Evolutionary conservation across 2,888 invertebrate species (phyloP), one percentile per base, ranked within the genome.

Genomic region (Hofmannophila pseudospretella): DNA sequence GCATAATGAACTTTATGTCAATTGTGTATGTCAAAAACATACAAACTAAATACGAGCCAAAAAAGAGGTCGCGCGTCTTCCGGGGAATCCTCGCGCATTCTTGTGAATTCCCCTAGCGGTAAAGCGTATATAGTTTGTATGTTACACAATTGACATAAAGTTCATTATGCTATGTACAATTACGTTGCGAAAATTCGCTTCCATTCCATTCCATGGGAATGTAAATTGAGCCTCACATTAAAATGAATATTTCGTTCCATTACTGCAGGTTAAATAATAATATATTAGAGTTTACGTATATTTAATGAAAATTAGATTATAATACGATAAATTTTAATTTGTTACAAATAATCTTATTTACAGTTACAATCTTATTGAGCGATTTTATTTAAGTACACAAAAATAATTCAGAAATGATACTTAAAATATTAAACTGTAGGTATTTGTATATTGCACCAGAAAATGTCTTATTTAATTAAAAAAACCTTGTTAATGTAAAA

Each of bases 361-460:
- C 27, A 28, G 29, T 35, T 28, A 32, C 34, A 13, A 20, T 33
- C 23, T 4, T 10, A 20, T 45, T 47, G 47, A 47, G 47, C 47
- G 42, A 34, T 37, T 23, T 40, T 14, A 38, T 5, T 7, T 29
- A 32, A 9, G 10, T 26, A 29, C 31, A 28, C 4, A 28, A 29
- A 35, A 36, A 16, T 28, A 19, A 34, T 38, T 26, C 14, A 38
- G 27, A 12, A 27, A 11, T 27, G 11, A 9, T 20, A 10, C 19
- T 20, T 31, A 31, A 20, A 16, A 13, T 5, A 10, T 31, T 13
- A 30, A 28, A 37, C 41, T 48, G 44, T 41, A 47, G 46, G 44
- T 40, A 47, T 44, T 44, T 45, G 51, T 54, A 49, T 60, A 54
- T 55, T 60, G 58, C 60, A 61, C 61, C 54, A 42, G 46, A 38